Percentiles rank a stretch among this genome's conserved stretches.
Conservation (phyloP, 2,113 vertebrate species). For the Litocranius walleri region DNA sequence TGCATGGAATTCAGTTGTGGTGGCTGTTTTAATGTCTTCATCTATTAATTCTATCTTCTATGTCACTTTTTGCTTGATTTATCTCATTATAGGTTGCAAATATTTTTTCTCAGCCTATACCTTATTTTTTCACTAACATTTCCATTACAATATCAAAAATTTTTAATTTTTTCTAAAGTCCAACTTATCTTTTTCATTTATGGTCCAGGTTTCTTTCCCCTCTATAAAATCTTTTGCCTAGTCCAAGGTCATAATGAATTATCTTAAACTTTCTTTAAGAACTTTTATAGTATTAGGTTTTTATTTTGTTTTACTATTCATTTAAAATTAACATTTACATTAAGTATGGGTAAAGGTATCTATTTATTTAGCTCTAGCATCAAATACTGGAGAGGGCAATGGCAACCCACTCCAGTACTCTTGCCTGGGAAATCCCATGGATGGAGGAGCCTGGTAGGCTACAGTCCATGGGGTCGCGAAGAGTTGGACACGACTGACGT, state of each 20-base stretch:
- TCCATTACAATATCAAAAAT: background rate
- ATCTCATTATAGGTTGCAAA: background rate
- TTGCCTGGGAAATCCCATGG: too few relatives aligned
- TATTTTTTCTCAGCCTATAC: background rate
- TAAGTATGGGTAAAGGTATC: background rate
- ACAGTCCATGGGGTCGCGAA: accelerated
- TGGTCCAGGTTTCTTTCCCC: background rate
- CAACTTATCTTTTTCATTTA: background rate
- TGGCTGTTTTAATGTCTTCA: background rate
- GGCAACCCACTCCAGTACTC: too few relatives aligned
- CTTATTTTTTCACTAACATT: background rate
- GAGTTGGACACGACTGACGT: too few relatives aligned
- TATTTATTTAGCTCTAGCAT: background rate
- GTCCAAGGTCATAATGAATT: background rate
- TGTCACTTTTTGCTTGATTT: background rate
- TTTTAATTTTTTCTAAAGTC: conserved; percentile 12
- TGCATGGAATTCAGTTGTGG: background rate
- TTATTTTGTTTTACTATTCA: background rate
- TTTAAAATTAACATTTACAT: background rate
- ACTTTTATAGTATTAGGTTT: background rate
- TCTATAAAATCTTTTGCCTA: background rate
- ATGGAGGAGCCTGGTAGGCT: too few relatives aligned
- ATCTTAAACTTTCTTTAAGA: background rate
- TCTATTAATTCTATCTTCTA: background rate
- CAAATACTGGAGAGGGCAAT: background rate